phyloP scores from a whole-genome alignment of 2,113 vertebrate species.

The Macrotus californicus region DNA sequence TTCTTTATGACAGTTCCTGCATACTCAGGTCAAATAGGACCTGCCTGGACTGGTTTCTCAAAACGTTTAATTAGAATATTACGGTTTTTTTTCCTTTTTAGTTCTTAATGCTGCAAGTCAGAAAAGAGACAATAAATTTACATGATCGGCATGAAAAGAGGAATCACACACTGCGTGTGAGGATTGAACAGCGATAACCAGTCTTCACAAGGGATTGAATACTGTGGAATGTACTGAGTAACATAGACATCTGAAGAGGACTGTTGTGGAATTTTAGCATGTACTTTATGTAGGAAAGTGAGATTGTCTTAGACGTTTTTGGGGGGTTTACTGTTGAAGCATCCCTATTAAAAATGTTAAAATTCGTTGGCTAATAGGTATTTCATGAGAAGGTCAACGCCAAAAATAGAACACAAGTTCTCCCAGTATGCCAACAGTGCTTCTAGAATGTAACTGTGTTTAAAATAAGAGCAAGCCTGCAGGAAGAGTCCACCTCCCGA shows the following conservation, averaged over 20 bases:
- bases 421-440: background rate
- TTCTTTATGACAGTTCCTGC: background rate
- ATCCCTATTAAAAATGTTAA: background rate
- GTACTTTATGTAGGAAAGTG: conserved; percentile 20
- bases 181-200: background rate
- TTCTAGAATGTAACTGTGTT: too few relatives aligned
- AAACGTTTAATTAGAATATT: conserved; percentile 2
- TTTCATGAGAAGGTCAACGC: conserved; percentile 16
- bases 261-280: conserved; percentile 47
- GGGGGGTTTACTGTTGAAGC: background rate
- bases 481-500: background rate
- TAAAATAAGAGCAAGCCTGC: background rate
- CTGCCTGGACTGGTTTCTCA: background rate
- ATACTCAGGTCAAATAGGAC: background rate
- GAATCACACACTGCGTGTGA: background rate
- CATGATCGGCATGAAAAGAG: conserved; percentile 44
- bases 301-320: background rate
- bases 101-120: conserved; percentile 70
- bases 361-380: background rate
- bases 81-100: conserved; percentile 45
- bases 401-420: background rate
- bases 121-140: conserved; percentile 37
- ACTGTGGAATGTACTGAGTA: conserved; percentile 40
- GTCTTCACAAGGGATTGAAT: background rate
- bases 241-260: conserved; percentile 13